These are phyloP conservation scores for Augochlorella aurata DNA, from an alignment of 2,888 invertebrate species.

Conservation along the genomic window DNA sequence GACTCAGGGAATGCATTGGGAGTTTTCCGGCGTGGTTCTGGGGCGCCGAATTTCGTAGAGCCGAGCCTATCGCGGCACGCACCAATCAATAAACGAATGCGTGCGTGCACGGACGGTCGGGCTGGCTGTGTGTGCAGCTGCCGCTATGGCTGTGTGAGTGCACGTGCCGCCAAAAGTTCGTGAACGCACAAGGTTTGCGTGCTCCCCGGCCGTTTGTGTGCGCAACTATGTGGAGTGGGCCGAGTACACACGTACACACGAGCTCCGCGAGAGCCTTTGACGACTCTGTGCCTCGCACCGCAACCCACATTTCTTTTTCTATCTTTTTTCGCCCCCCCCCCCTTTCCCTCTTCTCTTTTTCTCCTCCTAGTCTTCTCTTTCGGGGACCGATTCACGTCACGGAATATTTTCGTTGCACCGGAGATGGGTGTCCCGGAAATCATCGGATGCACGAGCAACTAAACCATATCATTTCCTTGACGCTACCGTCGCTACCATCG, in stretches of 20 bases:
- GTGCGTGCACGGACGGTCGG: conserved; percentile 62
- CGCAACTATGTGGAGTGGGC: conserved; percentile 31
- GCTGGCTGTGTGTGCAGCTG: conserved; percentile 42
- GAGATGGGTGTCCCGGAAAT: conserved; percentile 14
- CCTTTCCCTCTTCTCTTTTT: conserved; percentile 14
- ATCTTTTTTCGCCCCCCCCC: not conserved
- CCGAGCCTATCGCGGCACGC: conserved; percentile 63
- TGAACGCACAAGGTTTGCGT: conserved; percentile 66
- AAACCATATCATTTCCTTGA: too few relatives aligned
- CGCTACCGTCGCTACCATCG: too few relatives aligned
- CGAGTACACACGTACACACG: conserved; percentile 28
- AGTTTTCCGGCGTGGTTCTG: not conserved
- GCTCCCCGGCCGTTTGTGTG: conserved; percentile 49
- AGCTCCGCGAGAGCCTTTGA: conserved; percentile 40
- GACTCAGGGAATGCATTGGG: conserved; percentile 27
- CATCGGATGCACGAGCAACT: not conserved
- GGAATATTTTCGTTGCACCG: conserved; percentile 24
- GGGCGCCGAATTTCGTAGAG: conserved; percentile 57
- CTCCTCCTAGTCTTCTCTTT: not conserved
- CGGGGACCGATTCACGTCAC: conserved; percentile 28
- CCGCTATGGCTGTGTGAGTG: conserved; percentile 62
- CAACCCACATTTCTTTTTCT: conserved; percentile 45
- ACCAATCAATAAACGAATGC: conserved; percentile 72
- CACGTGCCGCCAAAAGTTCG: conserved; percentile 71
- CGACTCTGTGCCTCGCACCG: conserved; percentile 41